Percentiles rank a stretch among this genome's conserved stretches.
Evolutionary conservation across 2,888 invertebrate species (phyloP).

Genomic region (Drosophila planitibia): DNA sequence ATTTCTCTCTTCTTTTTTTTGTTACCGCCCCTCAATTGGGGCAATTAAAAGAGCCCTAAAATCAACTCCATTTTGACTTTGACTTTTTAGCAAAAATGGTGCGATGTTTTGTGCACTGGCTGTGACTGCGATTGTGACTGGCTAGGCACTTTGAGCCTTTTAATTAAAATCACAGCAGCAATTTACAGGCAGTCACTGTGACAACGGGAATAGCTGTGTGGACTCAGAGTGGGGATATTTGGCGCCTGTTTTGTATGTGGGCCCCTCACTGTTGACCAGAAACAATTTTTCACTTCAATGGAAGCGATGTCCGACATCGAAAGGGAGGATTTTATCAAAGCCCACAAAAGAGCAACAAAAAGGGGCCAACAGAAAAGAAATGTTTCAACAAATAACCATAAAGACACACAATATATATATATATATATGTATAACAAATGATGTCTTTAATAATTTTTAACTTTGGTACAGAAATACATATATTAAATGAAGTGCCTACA

Average conservation of each 20-base stretch:
- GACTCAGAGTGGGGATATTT: slow-evolving; percentile 23
- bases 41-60: slow-evolving; percentile 72
- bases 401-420: not conserved
- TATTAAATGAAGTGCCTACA: not conserved
- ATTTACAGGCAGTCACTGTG: slow-evolving; percentile 63
- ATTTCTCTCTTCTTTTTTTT: slow-evolving; percentile 7
- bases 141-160: slow-evolving; percentile 53
- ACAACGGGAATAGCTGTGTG: slow-evolving; percentile 3
- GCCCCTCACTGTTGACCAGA: slow-evolving; percentile 60
- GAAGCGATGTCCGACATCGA: slow-evolving; percentile 53
- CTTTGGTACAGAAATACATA: not conserved
- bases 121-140: slow-evolving; percentile 29
- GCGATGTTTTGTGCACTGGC: slow-evolving; percentile 47
- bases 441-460: slow-evolving; percentile 7
- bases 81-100: slow-evolving; percentile 45
- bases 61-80: slow-evolving; percentile 75
- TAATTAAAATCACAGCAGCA: slow-evolving; percentile 76
- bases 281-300: slow-evolving; percentile 77
- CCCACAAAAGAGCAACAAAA: slow-evolving; percentile 21
- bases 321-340: slow-evolving; percentile 55
- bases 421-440: not conserved
- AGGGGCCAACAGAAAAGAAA: slow-evolving; percentile 15
- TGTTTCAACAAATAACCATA: not conserved
- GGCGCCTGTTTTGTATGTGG: slow-evolving; percentile 41
- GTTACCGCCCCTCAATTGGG: slow-evolving; percentile 31